Percentiles rank a stretch among this genome's conserved stretches.
phyloP scores from a whole-genome alignment of 2,888 invertebrate species.

The Hydriomena furcata region DNA sequence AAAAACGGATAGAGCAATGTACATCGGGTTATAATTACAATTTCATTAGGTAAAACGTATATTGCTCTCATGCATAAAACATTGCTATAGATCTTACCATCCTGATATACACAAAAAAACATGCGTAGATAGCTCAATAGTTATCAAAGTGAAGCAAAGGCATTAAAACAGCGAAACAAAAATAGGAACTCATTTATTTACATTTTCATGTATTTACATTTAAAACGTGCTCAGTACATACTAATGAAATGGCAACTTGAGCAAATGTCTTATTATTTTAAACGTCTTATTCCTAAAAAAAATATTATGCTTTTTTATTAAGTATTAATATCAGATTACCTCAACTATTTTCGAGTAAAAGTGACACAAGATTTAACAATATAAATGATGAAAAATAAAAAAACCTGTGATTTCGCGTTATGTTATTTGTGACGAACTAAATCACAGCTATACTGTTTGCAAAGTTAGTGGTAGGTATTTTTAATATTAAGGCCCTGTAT shows the following conservation, averaged over 20 bases:
- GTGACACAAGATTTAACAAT: no score
- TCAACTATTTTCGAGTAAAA: no score
- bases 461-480: no score
- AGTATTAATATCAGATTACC: neutral
- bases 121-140: conserved; percentile 6
- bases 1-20: no score
- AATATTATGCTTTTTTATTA: conserved; percentile 30
- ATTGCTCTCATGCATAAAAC: no score
- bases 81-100: no score
- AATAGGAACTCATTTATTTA: conserved; percentile 83
- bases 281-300: conserved; percentile 44
- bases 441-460: neutral
- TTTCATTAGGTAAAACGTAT: no score
- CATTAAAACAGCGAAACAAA: conserved; percentile 61
- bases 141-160: conserved; percentile 11
- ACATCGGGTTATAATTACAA: no score
- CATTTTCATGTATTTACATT: conserved; percentile 72
- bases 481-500: no score
- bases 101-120: neutral
- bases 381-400: neutral
- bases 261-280: conserved; percentile 50
- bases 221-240: conserved; percentile 51
- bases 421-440: neutral
- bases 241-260: conserved; percentile 76
- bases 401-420: no score